Conservation (phyloP, 2,888 invertebrate species). For the Thera britannica region DNA sequence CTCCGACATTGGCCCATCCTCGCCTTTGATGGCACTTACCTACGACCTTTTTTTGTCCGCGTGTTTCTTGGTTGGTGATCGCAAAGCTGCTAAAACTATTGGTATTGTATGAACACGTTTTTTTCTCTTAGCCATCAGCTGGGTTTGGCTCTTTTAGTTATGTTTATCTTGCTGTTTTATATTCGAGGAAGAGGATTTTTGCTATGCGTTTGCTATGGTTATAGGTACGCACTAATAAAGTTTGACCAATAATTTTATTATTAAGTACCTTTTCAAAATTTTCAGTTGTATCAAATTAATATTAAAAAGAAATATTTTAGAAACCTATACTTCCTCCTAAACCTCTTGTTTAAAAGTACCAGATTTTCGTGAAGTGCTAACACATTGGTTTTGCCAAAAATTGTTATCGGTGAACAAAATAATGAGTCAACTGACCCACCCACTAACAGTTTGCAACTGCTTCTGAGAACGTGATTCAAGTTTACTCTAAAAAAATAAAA, state of each 20-base stretch:
- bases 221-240: too few relatives aligned
- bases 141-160: background rate
- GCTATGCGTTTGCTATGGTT: too few relatives aligned
- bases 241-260: too few relatives aligned
- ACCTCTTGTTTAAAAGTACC: too few relatives aligned
- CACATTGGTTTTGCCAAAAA: slow-evolving; percentile 16
- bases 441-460: slow-evolving; percentile 31
- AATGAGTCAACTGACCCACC: slow-evolving; percentile 40
- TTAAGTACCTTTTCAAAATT: too few relatives aligned
- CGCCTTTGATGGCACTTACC: slow-evolving; percentile 54
- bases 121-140: background rate
- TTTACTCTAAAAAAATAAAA: too few relatives aligned
- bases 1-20: slow-evolving; percentile 76
- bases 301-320: too few relatives aligned
- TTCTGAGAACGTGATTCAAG: slow-evolving; percentile 30
- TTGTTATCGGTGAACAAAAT: slow-evolving; percentile 22
- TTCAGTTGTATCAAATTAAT: too few relatives aligned
- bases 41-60: slow-evolving; percentile 77
- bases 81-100: slow-evolving; percentile 26
- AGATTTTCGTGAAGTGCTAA: too few relatives aligned
- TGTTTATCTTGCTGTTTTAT: background rate
- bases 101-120: background rate
- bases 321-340: too few relatives aligned
- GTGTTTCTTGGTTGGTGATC: slow-evolving; percentile 44
- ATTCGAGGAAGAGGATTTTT: too few relatives aligned